Conservation (phyloP, 2,113 vertebrate species). For the Sporophila hypoxantha region DNA sequence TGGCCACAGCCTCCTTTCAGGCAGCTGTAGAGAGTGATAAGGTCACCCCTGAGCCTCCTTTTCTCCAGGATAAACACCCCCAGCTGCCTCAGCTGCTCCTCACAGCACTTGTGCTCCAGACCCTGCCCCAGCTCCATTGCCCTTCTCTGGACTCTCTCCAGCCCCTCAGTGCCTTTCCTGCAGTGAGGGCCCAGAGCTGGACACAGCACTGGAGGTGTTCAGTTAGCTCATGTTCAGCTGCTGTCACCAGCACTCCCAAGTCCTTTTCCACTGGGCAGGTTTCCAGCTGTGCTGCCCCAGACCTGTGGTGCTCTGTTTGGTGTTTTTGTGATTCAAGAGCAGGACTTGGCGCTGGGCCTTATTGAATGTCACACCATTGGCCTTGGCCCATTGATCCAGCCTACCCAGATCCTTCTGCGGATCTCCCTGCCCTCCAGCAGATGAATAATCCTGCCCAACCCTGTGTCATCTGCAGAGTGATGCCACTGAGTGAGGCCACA, state of each 20-base stretch:
- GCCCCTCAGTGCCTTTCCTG: neutral
- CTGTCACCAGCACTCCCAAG: neutral
- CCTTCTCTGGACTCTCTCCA: neutral
- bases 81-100: neutral
- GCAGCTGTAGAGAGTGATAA: accelerated
- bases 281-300: neutral
- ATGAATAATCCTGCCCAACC: accelerated
- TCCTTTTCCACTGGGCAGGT: neutral
- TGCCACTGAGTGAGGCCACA: no score
- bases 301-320: neutral
- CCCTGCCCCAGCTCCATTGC: accelerated
- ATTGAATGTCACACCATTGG: neutral
- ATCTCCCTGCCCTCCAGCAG: neutral
- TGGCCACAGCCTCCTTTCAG: accelerated
- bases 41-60: neutral
- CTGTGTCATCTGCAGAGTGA: neutral
- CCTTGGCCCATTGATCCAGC: neutral
- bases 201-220: neutral
- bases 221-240: no score
- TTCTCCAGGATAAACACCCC: neutral
- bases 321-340: neutral
- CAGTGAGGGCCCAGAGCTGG: neutral
- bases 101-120: neutral
- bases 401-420: neutral
- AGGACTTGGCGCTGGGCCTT: accelerated